phyloP scores from a whole-genome alignment of 2,888 invertebrate genomes.

The Erynnis tages region DNA sequence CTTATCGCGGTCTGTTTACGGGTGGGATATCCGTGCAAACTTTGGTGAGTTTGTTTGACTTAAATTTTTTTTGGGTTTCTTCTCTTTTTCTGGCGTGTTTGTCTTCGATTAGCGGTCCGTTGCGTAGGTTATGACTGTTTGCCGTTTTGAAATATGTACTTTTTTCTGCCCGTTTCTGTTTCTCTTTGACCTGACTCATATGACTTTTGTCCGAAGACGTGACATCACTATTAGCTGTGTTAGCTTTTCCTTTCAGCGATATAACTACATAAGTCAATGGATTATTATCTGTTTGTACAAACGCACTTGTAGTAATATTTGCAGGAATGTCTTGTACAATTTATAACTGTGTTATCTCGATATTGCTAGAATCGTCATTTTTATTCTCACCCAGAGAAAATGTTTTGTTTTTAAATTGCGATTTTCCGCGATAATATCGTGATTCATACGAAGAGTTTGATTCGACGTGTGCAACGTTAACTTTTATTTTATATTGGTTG shows the following conservation, averaged over 20 bases:
- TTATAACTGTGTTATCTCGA: neutral
- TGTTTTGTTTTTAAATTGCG: constrained; percentile 7
- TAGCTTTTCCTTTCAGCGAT: neutral
- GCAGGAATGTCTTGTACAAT: neutral
- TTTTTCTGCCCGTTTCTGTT: constrained; percentile 27
- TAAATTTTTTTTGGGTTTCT: constrained; percentile 42
- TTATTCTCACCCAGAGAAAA: constrained; percentile 5
- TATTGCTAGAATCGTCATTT: neutral
- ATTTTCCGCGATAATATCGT: constrained; percentile 13
- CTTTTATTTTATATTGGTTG: neutral
- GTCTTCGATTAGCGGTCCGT: constrained; percentile 58
- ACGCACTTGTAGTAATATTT: constrained; percentile 22
- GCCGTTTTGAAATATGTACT: constrained; percentile 34
- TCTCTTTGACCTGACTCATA: constrained; percentile 40
- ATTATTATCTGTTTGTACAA: constrained; percentile 23
- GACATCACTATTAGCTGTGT: constrained; percentile 34
- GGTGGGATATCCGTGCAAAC: constrained; percentile 63
- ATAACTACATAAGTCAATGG: constrained; percentile 28
- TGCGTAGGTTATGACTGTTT: constrained; percentile 44
- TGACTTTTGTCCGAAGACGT: constrained; percentile 36
- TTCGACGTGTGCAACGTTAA: constrained; percentile 5
- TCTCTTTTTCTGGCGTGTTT: constrained; percentile 42
- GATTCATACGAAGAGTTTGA: constrained; percentile 15
- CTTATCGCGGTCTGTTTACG: constrained; percentile 62
- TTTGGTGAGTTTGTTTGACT: constrained; percentile 40